Evolutionary conservation across 2,888 invertebrate species (phyloP).

Genomic region (Nematopogon swammerdamellus): DNA sequence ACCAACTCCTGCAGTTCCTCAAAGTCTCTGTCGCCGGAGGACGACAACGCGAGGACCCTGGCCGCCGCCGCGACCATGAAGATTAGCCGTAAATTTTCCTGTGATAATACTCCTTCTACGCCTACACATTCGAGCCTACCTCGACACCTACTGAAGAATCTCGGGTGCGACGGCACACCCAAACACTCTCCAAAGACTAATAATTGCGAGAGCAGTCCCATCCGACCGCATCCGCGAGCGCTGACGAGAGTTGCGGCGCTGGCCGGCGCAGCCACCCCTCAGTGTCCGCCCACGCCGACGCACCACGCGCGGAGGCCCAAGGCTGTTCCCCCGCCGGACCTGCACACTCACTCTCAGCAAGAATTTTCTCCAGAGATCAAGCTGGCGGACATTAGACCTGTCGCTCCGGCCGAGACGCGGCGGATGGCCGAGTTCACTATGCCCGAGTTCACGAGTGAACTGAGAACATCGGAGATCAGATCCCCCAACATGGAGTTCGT

Average conservation of each 20-base stretch:
- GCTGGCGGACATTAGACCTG: conserved; percentile 29
- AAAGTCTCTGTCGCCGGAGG: conserved; percentile 38
- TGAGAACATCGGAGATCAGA: conserved; percentile 49
- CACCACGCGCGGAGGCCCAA: conserved; percentile 74
- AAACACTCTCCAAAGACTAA: conserved; percentile 37
- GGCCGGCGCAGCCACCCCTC: conserved; percentile 55
- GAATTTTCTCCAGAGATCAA: conserved; percentile 30
- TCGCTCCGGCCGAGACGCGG: conserved; percentile 22
- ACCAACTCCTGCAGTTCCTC: conserved; percentile 44
- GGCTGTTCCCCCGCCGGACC: conserved; percentile 54
- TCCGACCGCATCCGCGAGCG: conserved; percentile 62
- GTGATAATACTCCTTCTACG: conserved; percentile 28
- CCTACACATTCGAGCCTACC: conserved; percentile 47
- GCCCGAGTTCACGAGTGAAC: conserved; percentile 46
- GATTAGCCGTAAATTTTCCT: conserved; percentile 42
- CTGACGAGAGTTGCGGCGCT: conserved; percentile 57
- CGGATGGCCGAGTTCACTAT: conserved; percentile 41
- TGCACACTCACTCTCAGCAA: conserved; percentile 52
- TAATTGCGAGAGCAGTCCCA: conserved; percentile 26
- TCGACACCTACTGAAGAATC: conserved; percentile 38
- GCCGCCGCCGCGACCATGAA: conserved; percentile 41
- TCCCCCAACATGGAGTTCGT: conserved; percentile 54
- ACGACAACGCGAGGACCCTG: conserved; percentile 26
- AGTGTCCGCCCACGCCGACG: conserved; percentile 86
- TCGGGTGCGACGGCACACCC: conserved; percentile 40